A percentile compares a stretch with the other conserved stretches of the same genome.
These are phyloP conservation scores for Gasterosteus aculeatus DNA, from an alignment of 2,113 vertebrate species.

Conservation along the genomic window DNA sequence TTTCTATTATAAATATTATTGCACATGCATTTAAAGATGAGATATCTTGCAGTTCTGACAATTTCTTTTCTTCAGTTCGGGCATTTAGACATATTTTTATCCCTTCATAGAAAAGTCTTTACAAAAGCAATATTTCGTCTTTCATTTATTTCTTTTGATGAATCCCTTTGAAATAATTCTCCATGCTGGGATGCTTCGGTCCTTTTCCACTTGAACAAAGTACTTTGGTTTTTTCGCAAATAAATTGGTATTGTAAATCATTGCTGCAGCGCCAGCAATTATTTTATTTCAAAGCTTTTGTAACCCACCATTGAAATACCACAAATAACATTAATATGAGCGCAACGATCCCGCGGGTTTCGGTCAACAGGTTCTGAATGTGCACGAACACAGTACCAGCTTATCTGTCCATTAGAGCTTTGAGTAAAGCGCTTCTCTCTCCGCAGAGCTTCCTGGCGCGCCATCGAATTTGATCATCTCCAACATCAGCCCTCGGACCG, in stretches of 20 bases:
- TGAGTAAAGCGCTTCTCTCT: constrained; percentile 15
- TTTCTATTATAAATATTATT: neutral
- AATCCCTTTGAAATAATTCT: constrained; percentile 10
- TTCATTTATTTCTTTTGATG: constrained; percentile 29
- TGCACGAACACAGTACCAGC: neutral
- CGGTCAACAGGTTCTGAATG: constrained; percentile 18
- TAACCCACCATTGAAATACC: constrained; percentile 1
- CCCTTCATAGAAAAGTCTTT: constrained; percentile 12
- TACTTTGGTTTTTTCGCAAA: neutral
- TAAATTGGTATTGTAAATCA: constrained; percentile 16
- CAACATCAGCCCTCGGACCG: constrained; percentile 93
- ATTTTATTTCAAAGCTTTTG: constrained; percentile 15
- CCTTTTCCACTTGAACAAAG: constrained; percentile 20
- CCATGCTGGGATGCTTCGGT: constrained; percentile 12
- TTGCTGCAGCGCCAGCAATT: constrained; percentile 4
- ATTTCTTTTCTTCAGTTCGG: constrained; percentile 10
- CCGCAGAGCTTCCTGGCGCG: constrained; percentile 89
- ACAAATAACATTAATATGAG: constrained; percentile 4
- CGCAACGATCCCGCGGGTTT: neutral
- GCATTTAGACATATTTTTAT: constrained; percentile 20
- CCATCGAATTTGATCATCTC: constrained; percentile 92
- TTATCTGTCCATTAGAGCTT: neutral
- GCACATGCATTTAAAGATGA: neutral
- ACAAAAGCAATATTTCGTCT: constrained; percentile 8
- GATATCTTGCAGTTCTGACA: neutral